phyloP scores from a whole-genome alignment of 2,888 invertebrate genomes.

The Zhuqinia jingwanae region DNA sequence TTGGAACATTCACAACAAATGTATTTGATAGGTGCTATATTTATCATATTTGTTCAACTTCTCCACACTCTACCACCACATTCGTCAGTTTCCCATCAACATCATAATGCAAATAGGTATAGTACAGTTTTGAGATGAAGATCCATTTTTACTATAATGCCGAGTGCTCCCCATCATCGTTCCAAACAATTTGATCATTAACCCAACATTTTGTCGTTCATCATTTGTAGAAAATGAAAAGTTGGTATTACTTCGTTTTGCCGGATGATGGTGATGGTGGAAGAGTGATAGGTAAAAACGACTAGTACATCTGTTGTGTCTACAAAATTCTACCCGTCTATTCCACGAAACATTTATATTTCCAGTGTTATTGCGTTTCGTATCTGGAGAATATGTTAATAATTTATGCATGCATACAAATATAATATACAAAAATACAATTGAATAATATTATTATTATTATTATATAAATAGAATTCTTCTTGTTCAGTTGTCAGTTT shows the following conservation, averaged over 20 bases:
- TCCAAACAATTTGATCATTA: slow-evolving; percentile 29
- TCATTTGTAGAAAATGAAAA: slow-evolving; percentile 63
- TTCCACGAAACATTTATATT: too few species aligned
- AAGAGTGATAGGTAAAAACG: slow-evolving; percentile 33
- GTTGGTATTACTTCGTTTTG: slow-evolving; percentile 11
- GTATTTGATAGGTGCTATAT: slow-evolving; percentile 65
- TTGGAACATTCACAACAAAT: slow-evolving; percentile 61
- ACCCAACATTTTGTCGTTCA: slow-evolving; percentile 53
- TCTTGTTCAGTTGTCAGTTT: not conserved
- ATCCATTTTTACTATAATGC: not conserved
- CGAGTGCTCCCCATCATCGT: not conserved
- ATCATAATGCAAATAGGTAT: slow-evolving; percentile 24
- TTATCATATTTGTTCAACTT: slow-evolving; percentile 62
- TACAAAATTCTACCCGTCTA: not conserved
- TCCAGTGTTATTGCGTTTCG: too few species aligned
- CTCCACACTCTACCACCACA: not conserved
- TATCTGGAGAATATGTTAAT: not conserved
- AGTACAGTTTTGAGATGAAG: not conserved
- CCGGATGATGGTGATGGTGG: slow-evolving; percentile 2
- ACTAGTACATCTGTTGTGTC: slow-evolving; percentile 52
- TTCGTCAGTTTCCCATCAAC: too few species aligned
- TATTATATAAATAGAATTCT: not conserved
- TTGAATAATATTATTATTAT: not conserved
- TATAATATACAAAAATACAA: not conserved
- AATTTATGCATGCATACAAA: not conserved